phyloP scores from a whole-genome alignment of 64 coral and sea anemone genomes.

The Dendrophyllia cribrosa region DNA sequence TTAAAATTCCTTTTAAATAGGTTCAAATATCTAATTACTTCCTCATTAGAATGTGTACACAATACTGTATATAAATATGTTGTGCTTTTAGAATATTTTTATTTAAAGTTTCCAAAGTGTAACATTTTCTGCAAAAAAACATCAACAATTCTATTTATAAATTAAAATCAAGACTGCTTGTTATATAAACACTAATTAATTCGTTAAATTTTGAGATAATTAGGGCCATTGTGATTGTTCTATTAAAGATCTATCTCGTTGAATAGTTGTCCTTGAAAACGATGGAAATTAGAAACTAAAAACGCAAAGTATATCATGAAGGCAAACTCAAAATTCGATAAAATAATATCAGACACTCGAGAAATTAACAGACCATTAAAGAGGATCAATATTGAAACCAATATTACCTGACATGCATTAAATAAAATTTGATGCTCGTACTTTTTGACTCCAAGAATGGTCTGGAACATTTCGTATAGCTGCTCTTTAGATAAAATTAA shows the following conservation, averaged over 20 bases:
- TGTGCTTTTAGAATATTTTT: not conserved
- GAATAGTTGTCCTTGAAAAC: too few species aligned
- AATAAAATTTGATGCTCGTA: conserved; percentile 94
- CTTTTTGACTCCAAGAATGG: conserved; percentile 91
- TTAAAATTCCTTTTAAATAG: not conserved
- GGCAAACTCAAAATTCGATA: too few species aligned
- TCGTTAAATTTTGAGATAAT: too few species aligned
- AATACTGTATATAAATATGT: too few species aligned
- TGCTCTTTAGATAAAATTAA: conserved; percentile 98
- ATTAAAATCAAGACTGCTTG: too few species aligned
- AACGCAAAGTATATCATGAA: too few species aligned
- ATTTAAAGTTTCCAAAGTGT: too few species aligned
- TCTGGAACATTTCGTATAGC: conserved; percentile 98
- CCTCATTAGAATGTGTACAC: not conserved
- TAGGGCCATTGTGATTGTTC: too few species aligned
- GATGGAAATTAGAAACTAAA: too few species aligned
- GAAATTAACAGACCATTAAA: not conserved
- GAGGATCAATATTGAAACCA: not conserved
- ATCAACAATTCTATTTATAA: not conserved
- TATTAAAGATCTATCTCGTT: too few species aligned
- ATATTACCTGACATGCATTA: conserved; percentile 95
- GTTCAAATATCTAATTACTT: not conserved
- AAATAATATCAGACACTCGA: not conserved
- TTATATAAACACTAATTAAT: too few species aligned
- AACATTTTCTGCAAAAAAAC: not conserved